Conservation (phyloP, 2,888 invertebrate genomes). For the Cheilosia vernalis region DNA sequence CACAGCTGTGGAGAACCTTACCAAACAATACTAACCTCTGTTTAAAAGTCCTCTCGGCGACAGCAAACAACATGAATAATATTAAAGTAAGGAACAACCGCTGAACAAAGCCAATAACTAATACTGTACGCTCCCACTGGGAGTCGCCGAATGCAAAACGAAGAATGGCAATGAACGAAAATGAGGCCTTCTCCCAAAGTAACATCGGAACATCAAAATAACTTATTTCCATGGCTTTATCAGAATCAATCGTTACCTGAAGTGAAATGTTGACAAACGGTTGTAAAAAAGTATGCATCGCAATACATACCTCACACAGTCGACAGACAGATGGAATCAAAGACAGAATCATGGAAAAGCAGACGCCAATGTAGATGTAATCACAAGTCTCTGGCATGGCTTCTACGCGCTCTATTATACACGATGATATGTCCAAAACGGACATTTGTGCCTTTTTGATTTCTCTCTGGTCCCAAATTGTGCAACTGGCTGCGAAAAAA, state of each 20-base stretch:
- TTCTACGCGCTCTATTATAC: constrained; percentile 96
- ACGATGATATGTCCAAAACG: constrained; percentile 96
- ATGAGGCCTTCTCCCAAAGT: constrained; percentile 82
- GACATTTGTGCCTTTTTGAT: constrained; percentile 96
- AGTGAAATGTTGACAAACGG: background rate
- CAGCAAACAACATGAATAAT: constrained; percentile 95
- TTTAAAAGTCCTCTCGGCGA: constrained; percentile 97
- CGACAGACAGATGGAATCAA: constrained; percentile 86
- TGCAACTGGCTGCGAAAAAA: constrained; percentile 91
- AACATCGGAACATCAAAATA: constrained; percentile 82
- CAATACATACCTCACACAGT: constrained; percentile 80
- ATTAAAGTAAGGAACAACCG: constrained; percentile 89
- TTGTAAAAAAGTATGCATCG: background rate
- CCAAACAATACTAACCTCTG: constrained; percentile 84
- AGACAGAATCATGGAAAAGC: constrained; percentile 86
- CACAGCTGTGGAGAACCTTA: no score
- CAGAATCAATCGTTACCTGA: constrained; percentile 81
- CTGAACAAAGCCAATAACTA: constrained; percentile 88
- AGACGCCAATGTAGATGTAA: constrained; percentile 89
- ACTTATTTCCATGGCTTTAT: constrained; percentile 81
- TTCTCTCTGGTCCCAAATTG: constrained; percentile 96
- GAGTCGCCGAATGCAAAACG: constrained; percentile 85
- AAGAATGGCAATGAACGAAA: constrained; percentile 83
- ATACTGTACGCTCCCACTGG: constrained; percentile 88
- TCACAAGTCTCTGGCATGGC: constrained; percentile 90